Percentiles rank a stretch among this genome's conserved stretches.
phyloP scores from a whole-genome alignment of 2,888 invertebrate genomes.

The Clanis bilineata region DNA sequence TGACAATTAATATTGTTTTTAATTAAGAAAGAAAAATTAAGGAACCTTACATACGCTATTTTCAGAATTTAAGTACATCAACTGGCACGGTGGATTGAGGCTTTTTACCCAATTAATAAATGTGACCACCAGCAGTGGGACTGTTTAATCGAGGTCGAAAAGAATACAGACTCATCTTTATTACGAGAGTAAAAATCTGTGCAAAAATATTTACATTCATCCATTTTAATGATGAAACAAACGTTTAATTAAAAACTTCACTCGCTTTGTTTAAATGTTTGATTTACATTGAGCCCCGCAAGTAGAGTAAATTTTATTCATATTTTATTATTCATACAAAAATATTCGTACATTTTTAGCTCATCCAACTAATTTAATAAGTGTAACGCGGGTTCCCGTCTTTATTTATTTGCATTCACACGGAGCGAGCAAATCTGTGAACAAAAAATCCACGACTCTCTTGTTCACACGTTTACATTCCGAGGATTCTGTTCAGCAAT shows the following conservation, averaged over 20 bases:
- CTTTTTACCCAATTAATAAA: too few species aligned
- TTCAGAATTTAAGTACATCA: too few species aligned
- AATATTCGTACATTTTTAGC: not conserved
- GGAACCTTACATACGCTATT: too few species aligned
- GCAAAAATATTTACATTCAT: constrained; percentile 1
- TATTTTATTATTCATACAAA: not conserved
- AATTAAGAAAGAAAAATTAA: too few species aligned
- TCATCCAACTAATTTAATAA: constrained; percentile 13
- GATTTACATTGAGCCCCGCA: constrained; percentile 18
- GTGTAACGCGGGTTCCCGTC: constrained; percentile 20
- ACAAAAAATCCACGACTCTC: not conserved
- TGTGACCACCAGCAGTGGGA: too few species aligned
- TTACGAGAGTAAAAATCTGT: not conserved
- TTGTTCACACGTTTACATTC: not conserved
- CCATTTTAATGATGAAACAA: not conserved
- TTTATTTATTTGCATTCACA: constrained; percentile 25
- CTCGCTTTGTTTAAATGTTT: constrained; percentile 5
- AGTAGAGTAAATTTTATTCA: not conserved
- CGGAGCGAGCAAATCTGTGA: not conserved
- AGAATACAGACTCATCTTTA: not conserved
- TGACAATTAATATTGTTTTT: too few species aligned
- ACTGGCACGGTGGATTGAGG: too few species aligned
- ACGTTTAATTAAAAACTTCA: not conserved
- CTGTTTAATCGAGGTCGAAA: too few species aligned
- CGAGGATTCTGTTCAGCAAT: not conserved